Conservation (phyloP, 2,888 invertebrate species). For the Lamproptera curius region DNA sequence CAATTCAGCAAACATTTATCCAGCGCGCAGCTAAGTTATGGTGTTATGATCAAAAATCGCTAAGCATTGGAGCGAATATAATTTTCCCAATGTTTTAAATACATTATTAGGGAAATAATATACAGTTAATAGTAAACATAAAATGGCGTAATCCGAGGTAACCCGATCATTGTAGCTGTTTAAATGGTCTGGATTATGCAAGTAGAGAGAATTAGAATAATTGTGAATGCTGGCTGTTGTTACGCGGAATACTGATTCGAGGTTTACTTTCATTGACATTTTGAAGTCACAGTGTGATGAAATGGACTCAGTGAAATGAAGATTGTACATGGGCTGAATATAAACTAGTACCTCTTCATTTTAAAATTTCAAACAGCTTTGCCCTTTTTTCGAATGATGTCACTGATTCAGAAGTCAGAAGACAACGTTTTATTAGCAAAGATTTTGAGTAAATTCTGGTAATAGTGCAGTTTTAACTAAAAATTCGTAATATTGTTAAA, state of each 20-base stretch:
- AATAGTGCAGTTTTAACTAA: no score
- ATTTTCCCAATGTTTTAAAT: no score
- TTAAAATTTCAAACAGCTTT: background rate
- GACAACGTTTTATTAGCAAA: no score
- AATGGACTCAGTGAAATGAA: slow-evolving; percentile 39
- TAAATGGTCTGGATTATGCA: slow-evolving; percentile 44
- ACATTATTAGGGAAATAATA: no score
- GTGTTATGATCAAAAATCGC: background rate
- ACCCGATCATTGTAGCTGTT: slow-evolving; percentile 34
- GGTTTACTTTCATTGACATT: slow-evolving; percentile 34
- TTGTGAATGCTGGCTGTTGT: slow-evolving; percentile 37
- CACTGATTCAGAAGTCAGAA: no score
- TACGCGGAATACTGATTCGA: slow-evolving; percentile 41
- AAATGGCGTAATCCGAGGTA: slow-evolving; percentile 27
- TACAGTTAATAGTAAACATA: background rate
- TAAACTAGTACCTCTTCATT: slow-evolving; percentile 36
- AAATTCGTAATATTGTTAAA: no score
- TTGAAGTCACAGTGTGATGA: slow-evolving; percentile 32
- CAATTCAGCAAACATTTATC: no score
- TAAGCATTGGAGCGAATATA: background rate
- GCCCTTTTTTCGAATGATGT: no score
- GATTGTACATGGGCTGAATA: slow-evolving; percentile 44
- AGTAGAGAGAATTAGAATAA: slow-evolving; percentile 30
- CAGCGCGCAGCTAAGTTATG: background rate
- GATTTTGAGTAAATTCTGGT: no score